Evolutionary conservation across 2,113 vertebrate species (phyloP), one percentile per base, ranked within the genome.

Genomic region (Tachysurus vachellii): DNA sequence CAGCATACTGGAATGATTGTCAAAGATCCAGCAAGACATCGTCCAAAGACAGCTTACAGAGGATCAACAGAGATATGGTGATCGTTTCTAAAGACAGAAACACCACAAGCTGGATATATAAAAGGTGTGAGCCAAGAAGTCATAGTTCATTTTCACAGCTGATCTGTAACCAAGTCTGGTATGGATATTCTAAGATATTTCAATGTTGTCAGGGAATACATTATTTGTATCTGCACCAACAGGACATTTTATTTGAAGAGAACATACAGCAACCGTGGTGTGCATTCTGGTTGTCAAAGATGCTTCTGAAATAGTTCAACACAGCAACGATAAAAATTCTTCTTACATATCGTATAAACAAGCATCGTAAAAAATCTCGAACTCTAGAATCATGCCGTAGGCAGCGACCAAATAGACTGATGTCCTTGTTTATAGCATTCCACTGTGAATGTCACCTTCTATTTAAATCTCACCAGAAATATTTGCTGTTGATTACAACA

Each of bases 381-480:
- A 56, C 5, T 21, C 47, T 53, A 64, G 19, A 83, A 83, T 83
- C 47, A 42, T 68, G 17, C 31, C 68, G 61, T 19, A 80, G 23
- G 54, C 62, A 85, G 80, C 75, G 79, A 50, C 14, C 85, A 50
- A 82, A 28, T 56, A 50, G 73, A 81, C 80, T n/a, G 56, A 42
- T 61, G 75, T 56, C 13, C 86, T 84, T 88, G 86, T 88, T 83
- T 54, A 36, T 42, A 84, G 66, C 80, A 76, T 84, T 86, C 84
- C n/a, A 36, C 76, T 87, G 75, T 83, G 71, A 89, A 88, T 73
- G 83, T 84, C 87, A 88, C 75, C 59, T 83, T 86, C 89, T 88
- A 90, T 88, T 88, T 86, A 88, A 86, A 81, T 88, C 87, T 61
- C 73, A 83, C 44, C 84, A 81, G 66, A 90, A 83, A 88, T 84